Evolutionary conservation across 2,113 vertebrate genomes (phyloP).

Genomic region (Ammodytes dubius): DNA sequence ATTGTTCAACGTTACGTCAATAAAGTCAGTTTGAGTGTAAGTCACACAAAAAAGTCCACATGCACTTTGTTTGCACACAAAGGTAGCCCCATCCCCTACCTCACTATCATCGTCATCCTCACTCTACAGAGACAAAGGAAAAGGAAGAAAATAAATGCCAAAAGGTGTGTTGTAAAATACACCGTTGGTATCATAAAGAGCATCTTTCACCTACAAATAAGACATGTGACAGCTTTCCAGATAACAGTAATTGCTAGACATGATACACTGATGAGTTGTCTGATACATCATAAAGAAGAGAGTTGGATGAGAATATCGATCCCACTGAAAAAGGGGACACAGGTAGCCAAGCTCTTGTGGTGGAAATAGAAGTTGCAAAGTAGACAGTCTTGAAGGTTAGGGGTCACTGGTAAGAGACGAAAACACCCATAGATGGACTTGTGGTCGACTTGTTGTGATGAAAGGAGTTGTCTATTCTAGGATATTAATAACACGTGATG

Average conservation of each 20-base stretch:
- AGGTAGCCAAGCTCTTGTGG: too few relatives aligned
- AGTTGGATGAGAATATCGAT: background rate
- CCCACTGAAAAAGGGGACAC: background rate
- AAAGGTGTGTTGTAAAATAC: slow-evolving; percentile 5
- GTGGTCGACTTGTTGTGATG: too few relatives aligned
- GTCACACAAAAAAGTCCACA: slow-evolving; percentile 32
- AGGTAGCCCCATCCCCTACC: slow-evolving; percentile 68
- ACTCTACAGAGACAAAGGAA: slow-evolving; percentile 84
- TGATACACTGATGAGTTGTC: background rate
- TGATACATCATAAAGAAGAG: background rate
- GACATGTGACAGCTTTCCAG: background rate
- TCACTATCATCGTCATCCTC: slow-evolving; percentile 93
- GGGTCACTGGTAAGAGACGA: too few relatives aligned
- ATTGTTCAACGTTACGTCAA: slow-evolving; percentile 32
- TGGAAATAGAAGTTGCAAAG: too few relatives aligned
- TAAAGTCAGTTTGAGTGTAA: slow-evolving; percentile 28
- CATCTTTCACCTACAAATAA: too few relatives aligned
- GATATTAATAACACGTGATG: too few relatives aligned
- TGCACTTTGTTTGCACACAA: slow-evolving; percentile 51
- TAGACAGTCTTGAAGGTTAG: too few relatives aligned
- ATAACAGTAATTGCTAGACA: background rate
- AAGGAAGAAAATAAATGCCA: slow-evolving; percentile 40
- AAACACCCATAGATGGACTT: too few relatives aligned
- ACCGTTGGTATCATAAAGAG: background rate
- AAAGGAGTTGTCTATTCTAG: too few relatives aligned